Evolutionary conservation across 2,888 invertebrate genomes (phyloP), one percentile per base, ranked within the genome.

Genomic region (Asteroscopus sphinx): DNA sequence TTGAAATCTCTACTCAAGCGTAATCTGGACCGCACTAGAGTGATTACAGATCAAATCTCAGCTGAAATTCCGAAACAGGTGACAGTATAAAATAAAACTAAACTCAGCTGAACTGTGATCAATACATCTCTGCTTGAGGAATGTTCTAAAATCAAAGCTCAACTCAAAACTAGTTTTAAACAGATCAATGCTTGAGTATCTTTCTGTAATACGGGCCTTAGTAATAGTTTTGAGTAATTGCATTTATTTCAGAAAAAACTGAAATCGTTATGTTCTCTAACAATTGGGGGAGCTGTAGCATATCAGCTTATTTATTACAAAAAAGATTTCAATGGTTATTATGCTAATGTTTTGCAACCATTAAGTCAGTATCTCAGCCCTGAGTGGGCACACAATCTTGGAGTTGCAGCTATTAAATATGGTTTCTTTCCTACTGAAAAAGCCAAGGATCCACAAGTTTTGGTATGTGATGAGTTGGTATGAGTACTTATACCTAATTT

Each of bases 341-440:
- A 98, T 86, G 95, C 95, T 46, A 93, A 96, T 58, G 85, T 96
- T 57, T 80, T 97, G 1, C 96, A 97, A 95, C 98, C 98, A 0
- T 32, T 96, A 0, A 91, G 96, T 21, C 96, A 96, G 65, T 85
- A 94, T 9, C 78, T 98, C 7, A 96, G 96, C 77, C 97, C 99
- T 0, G 99, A 99, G 93, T 95, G 92, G 44, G 96, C 98, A 1
- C 99, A 99, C 82, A 96, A 95, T 66, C 74, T 98, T 17, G 98
- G 97, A 5, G 95, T 99, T 1, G 86, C 95, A 65, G 95, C 96
- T 6, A 96, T 97, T 16, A 98, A 98, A 88, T 96, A 97, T 92
- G 96, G 96, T 16, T 65, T 98, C 0, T 92, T 98, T 64, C 96
- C 97, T 9, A 87, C 91, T 66, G 95, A 95, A 75, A 89, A 80